Evolutionary conservation across 2,888 invertebrate species (phyloP).

Genomic region (Dorcus hopei): DNA sequence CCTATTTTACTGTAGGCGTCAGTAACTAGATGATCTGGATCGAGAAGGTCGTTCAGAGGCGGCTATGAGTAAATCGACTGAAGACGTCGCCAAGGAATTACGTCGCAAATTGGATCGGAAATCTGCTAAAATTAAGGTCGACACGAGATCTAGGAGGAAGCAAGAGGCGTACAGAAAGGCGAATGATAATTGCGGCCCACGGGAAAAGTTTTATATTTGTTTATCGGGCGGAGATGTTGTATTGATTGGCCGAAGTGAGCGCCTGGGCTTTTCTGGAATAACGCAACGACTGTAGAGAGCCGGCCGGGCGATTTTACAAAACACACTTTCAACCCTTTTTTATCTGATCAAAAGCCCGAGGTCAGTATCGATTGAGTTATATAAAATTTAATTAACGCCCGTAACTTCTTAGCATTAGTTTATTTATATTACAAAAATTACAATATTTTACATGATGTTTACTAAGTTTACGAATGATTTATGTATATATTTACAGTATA

Average conservation of each 20-base stretch:
- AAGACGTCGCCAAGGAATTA: too few species aligned
- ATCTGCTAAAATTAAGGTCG: too few species aligned
- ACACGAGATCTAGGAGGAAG: too few species aligned
- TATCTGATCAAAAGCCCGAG: not conserved
- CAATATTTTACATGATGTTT: not conserved
- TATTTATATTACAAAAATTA: constrained; percentile 1
- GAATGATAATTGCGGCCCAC: too few species aligned
- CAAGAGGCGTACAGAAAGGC: too few species aligned
- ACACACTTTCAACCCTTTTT: not conserved
- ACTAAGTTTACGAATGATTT: not conserved
- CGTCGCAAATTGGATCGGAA: too few species aligned
- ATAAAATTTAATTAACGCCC: too few species aligned
- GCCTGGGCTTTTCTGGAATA: constrained; percentile 32
- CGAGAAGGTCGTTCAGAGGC: too few species aligned
- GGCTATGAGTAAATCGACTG: too few species aligned
- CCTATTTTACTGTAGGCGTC: too few species aligned
- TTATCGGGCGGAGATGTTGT: constrained; percentile 29
- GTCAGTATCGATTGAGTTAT: not conserved
- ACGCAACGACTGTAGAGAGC: constrained; percentile 32
- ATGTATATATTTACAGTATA: constrained; percentile 2
- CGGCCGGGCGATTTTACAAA: constrained; percentile 7
- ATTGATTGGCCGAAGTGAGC: constrained; percentile 35
- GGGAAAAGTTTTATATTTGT: constrained; percentile 17
- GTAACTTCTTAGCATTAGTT: not conserved
- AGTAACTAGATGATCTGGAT: too few species aligned